Evolutionary conservation across 2,888 invertebrate species (phyloP), one percentile per base, ranked within the genome.

Genomic region (Julus scandinavius): DNA sequence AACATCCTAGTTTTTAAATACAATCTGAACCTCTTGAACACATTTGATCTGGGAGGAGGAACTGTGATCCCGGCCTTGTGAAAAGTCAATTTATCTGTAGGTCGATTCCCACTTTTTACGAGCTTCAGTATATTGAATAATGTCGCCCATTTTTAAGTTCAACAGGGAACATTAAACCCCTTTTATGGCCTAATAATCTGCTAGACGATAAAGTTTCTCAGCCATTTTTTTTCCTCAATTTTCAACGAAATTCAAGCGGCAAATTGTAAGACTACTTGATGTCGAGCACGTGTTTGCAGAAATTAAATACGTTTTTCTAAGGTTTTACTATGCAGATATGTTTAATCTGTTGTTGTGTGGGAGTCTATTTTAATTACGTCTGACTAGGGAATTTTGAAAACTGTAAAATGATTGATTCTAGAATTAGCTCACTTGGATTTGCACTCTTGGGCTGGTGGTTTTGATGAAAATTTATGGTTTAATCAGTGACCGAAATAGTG

Each of bases 171-270:
- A 29, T 72, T 29, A 72, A 54, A 54, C 20, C 6, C n/a, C 17
- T 72, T 72, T 72, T 72, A 72, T 72, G 72, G 72, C 29, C 20
- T 20, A 20, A 29, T 72, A 72, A 72, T 72, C 72, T 72, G 72
- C 72, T 9, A 72, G 72, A 72, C 72, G 72, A 72, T 72, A 72
- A 72, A 29, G 72, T 72, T 72, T 72, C 45, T 45, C 72, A 20
- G 9, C n/a, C 4, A n/a, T 63, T 63, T 63, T 15, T 63, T 63
- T 54, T 63, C n/a, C 4, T 63, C 63, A n/a, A 1, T 72, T 72
- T 72, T 29, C 72, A 5, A 9, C 29, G 72, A 72, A 72, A 29
- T 72, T 72, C n/a, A 17, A n/a, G n/a, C 63, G 6, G n/a, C 63
- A n/a, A n/a, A n/a, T 3, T 17, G 4, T 63, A 5, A n/a, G 20